phyloP scores from a whole-genome alignment of 1,140 invertebrate genomes.

The Anastrepha ludens region DNA sequence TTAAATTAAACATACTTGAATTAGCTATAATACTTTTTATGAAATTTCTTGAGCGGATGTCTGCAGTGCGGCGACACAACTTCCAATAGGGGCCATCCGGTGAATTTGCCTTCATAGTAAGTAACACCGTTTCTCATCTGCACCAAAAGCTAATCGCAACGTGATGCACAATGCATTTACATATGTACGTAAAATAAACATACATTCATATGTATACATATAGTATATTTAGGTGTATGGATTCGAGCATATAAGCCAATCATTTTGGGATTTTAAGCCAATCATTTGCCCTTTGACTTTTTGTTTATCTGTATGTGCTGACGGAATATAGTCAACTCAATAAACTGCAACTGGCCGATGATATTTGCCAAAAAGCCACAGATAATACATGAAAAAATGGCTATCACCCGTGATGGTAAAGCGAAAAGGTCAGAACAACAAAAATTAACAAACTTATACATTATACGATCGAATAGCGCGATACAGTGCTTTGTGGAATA shows the following conservation, averaged over 20 bases:
- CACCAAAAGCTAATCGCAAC: no score
- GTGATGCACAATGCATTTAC: no score
- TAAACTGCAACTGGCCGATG: neutral
- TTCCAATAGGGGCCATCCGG: no score
- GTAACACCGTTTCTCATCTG: no score
- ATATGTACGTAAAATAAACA: neutral
- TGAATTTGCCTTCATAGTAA: no score
- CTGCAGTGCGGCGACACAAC: no score
- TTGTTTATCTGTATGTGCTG: neutral
- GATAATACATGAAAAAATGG: neutral
- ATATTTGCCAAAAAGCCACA: conserved; percentile 20
- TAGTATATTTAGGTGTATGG: neutral
- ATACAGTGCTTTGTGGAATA: neutral
- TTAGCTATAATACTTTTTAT: no score
- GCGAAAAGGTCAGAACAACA: conserved; percentile 32
- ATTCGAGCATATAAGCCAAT: neutral
- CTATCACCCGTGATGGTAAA: neutral
- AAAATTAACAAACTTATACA: conserved; percentile 11
- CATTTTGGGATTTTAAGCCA: neutral
- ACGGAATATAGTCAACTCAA: neutral
- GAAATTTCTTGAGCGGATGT: no score
- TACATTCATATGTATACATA: neutral
- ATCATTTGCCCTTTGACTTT: neutral
- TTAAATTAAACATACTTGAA: no score
- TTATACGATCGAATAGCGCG: neutral